Evolutionary conservation across 2,797 vertebrate genomes (phyloP).

Genomic region (Sebastes dallii): DNA sequence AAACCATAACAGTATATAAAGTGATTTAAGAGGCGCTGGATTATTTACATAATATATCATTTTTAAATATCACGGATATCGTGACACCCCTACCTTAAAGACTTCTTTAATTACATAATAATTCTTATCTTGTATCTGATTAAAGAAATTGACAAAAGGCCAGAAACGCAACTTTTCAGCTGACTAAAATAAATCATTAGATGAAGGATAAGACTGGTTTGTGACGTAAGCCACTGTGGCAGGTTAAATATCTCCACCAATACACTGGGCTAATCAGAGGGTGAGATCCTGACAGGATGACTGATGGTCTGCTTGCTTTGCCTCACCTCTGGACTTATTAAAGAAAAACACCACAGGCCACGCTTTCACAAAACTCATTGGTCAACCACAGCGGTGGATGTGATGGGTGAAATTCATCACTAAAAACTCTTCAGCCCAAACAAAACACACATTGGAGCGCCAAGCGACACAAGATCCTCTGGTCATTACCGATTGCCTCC

Average conservation of each 20-base stretch:
- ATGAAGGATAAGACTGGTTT: conserved; percentile 4
- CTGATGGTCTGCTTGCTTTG: conserved; percentile 72
- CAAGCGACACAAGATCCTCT: conserved; percentile 48
- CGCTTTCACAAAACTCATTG: conserved; percentile 63
- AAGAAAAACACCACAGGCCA: conserved; percentile 78
- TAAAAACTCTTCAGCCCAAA: conserved; percentile 68
- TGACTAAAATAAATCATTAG: conserved; percentile 25
- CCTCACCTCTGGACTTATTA: conserved; percentile 81
- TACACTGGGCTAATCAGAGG: conserved; percentile 62
- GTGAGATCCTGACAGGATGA: conserved; percentile 70
- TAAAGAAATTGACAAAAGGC: conserved; percentile 1
- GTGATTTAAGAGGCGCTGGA: too few relatives aligned
- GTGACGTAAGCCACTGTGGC: conserved; percentile 39
- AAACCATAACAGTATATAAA: too few relatives aligned
- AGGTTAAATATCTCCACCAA: conserved; percentile 64
- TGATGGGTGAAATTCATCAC: conserved; percentile 78
- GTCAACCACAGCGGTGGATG: conserved; percentile 60
- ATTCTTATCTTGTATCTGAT: neutral
- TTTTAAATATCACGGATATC: too few relatives aligned
- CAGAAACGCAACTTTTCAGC: conserved; percentile 18
- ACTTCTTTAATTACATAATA: neutral
- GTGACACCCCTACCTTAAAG: too few relatives aligned
- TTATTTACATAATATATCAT: too few relatives aligned
- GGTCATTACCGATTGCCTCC: conserved; percentile 63
- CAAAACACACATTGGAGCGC: conserved; percentile 62